phyloP scores from a whole-genome alignment of 2,888 invertebrate genomes.

The Rhamnusium bicolor region DNA sequence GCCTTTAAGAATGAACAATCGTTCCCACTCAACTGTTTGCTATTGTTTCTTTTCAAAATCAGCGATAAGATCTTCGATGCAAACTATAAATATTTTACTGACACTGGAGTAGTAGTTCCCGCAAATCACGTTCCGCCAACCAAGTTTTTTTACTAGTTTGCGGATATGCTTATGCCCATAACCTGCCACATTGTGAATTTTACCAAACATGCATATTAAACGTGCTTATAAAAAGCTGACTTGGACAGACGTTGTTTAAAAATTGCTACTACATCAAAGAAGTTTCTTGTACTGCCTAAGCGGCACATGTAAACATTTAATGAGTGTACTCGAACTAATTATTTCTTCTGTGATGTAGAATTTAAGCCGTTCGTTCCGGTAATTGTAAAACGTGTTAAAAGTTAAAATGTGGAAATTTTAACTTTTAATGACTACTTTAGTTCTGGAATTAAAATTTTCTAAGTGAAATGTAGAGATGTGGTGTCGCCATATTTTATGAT shows the following conservation, averaged over 20 bases:
- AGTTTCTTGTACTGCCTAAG: not conserved
- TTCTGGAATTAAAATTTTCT: not conserved
- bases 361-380: not conserved
- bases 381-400: not conserved
- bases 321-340: constrained; percentile 1
- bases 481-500: no score
- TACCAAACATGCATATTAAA: not conserved
- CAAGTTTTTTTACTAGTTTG: not conserved
- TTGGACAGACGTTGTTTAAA: not conserved
- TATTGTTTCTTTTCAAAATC: no score
- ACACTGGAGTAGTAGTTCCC: no score
- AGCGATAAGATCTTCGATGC: not conserved
- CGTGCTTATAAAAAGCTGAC: not conserved
- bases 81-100: no score
- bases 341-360: not conserved
- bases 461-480: no score
- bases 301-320: not conserved
- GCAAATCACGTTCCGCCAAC: no score
- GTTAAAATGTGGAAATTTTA: no score
- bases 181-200: not conserved
- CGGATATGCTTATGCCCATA: not conserved
- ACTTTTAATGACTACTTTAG: no score
- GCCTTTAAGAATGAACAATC: no score
- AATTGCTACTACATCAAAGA: constrained; percentile 4
- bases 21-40: no score